Percentiles rank a stretch among this genome's conserved stretches.
phyloP scores from a whole-genome alignment of 2,797 vertebrate genomes.

The Lepus oiostolus region DNA sequence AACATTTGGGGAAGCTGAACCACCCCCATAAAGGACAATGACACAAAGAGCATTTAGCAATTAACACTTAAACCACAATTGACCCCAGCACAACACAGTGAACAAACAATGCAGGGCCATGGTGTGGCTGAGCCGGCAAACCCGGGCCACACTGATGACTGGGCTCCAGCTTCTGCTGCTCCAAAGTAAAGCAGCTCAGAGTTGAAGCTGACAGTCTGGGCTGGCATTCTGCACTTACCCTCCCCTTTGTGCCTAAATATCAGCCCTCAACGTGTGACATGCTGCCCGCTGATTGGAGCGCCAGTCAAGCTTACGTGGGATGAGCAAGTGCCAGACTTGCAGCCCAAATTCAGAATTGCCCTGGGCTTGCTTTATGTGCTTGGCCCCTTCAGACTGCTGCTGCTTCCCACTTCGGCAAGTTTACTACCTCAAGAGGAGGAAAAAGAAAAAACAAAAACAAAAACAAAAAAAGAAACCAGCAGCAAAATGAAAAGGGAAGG shows the following conservation, averaged over 20 bases:
- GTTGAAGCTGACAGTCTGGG: conserved; percentile 76
- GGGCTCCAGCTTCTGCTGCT: conserved; percentile 78
- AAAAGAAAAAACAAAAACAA: not conserved
- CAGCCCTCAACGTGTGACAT: conserved; percentile 72
- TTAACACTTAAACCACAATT: conserved; percentile 89
- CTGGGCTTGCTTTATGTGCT: conserved; percentile 56
- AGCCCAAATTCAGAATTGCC: conserved; percentile 60
- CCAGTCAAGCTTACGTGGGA: conserved; percentile 57
- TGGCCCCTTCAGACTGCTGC: conserved; percentile 60
- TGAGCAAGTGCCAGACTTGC: conserved; percentile 70
- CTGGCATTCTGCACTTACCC: conserved; percentile 85
- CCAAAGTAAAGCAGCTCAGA: conserved; percentile 61
- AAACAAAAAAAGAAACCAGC: no score
- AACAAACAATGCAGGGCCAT: conserved; percentile 83
- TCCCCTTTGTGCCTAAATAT: conserved; percentile 82
- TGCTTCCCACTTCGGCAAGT: conserved; percentile 70
- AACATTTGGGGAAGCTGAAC: conserved; percentile 84
- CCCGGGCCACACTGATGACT: conserved; percentile 79
- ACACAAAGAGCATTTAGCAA: conserved; percentile 87
- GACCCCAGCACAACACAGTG: conserved; percentile 86
- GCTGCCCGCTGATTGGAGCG: conserved; percentile 66
- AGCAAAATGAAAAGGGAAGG: conserved; percentile 24
- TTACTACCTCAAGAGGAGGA: conserved; percentile 64
- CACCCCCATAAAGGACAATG: conserved; percentile 82
- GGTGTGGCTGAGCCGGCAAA: conserved; percentile 84